phyloP scores from a whole-genome alignment of 2,113 vertebrate species.

The Microtus montanus region DNA sequence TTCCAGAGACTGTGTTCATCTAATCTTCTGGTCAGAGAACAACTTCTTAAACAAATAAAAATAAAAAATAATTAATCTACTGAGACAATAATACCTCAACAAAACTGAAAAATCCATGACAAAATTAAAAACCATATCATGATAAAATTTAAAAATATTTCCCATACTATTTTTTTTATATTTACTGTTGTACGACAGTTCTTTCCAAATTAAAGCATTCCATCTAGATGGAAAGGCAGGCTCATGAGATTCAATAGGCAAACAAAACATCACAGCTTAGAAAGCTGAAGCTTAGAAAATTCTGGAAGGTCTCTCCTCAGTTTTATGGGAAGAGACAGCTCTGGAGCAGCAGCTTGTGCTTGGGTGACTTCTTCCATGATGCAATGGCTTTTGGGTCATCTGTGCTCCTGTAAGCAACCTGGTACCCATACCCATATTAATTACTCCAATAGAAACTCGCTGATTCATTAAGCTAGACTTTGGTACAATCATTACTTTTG shows the following conservation, averaged over 20 bases:
- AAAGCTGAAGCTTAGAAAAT: background rate
- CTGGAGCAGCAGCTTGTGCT: background rate
- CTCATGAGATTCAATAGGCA: background rate
- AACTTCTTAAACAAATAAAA: conserved; percentile 50
- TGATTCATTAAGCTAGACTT: background rate
- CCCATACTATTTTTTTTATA: background rate
- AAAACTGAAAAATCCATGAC: conserved; percentile 29
- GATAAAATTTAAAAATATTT: background rate
- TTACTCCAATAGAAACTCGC: background rate
- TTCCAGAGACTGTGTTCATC: conserved; percentile 1
- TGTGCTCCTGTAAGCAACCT: no score
- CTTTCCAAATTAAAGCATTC: background rate
- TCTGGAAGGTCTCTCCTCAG: background rate
- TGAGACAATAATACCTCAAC: background rate
- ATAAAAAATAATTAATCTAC: conserved; percentile 57
- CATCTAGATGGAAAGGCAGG: background rate
- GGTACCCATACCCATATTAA: background rate
- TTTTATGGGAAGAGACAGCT: background rate
- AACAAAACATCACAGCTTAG: background rate
- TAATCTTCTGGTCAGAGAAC: background rate
- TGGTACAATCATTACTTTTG: background rate
- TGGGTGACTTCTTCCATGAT: no score
- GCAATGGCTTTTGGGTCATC: no score
- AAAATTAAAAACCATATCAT: background rate
- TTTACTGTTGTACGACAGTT: background rate